Evolutionary conservation across 2,888 invertebrate species (phyloP).

Genomic region (Nemoura dubitans): DNA sequence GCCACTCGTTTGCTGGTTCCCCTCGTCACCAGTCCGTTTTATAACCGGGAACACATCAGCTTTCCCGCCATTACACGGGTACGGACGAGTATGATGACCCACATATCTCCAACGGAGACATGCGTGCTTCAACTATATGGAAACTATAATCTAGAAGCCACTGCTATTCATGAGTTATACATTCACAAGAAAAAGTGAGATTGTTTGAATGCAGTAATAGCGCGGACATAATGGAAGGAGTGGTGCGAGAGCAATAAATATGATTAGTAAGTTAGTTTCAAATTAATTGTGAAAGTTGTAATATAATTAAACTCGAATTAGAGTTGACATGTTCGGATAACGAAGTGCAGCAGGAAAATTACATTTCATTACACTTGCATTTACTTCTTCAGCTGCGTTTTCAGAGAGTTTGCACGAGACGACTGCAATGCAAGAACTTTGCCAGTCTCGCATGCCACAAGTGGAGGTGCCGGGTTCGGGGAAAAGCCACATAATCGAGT

Average conservation of each 20-base stretch:
- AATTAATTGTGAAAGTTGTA: neutral
- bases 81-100: constrained; percentile 18
- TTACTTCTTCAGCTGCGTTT: neutral
- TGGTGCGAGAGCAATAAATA: neutral
- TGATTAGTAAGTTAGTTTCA: neutral
- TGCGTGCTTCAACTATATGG: constrained; percentile 17
- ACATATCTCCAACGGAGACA: neutral
- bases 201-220: neutral
- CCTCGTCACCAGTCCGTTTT: constrained; percentile 13
- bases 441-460: neutral
- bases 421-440: neutral
- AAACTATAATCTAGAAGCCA: neutral
- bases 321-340: neutral
- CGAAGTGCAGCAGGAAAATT: neutral
- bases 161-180: neutral
- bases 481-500: neutral
- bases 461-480: neutral
- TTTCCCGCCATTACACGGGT: neutral
- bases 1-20: neutral
- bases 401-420: neutral
- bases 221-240: neutral
- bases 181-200: neutral
- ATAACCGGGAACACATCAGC: constrained; percentile 19
- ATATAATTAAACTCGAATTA: neutral
- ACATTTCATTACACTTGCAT: neutral